Evolutionary conservation across 2,797 vertebrate genomes (phyloP), one percentile per base, ranked within the genome.

Genomic region (Hoplostethus atlanticus): DNA sequence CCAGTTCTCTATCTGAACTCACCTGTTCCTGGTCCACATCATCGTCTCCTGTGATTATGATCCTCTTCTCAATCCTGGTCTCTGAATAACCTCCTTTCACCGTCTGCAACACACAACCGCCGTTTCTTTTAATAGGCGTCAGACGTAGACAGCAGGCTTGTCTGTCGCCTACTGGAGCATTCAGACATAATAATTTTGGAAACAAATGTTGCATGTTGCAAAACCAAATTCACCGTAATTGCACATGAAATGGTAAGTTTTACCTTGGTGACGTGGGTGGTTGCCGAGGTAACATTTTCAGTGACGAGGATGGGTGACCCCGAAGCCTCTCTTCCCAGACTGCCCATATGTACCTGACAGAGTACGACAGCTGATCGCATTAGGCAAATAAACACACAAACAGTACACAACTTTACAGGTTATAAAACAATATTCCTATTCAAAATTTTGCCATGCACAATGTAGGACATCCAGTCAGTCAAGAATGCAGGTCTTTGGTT

Each of bases 11-110:
- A 48, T 34, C 42, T 53, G 17, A 54, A 60, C 89, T 85, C 93
- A 99, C 98, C 97, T 99, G 97, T 80, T 99, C 98, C 94, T 99
- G 98, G 89, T 99, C 97, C 52, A 99, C 98, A 28, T 99, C 98
- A 88, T 99, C 98, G 44, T 99, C 98, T 85, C 98, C 98, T 2
- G 98, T 99, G 90, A 99, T 99, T 84, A 99, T 99, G 90, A 99
- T 99, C 91, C 98, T 96, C 89, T 99, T 99, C 94, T 99, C 98
- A 44, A 99, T 99, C 80, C 98, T 96, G 0, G 98, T 99, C 93
- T 99, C 98, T 0, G 98, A 99, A 89, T 99, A 99, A 47, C 98
- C 98, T 74, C 98, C 98, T 95, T 99, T 99, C 94, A 99, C 98
- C 40, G 98, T 99, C 98, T 99, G 93, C 25, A 88, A 82, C 61